Evolutionary conservation across 2,113 vertebrate genomes (phyloP).

Genomic region (Nipponia nippon): DNA sequence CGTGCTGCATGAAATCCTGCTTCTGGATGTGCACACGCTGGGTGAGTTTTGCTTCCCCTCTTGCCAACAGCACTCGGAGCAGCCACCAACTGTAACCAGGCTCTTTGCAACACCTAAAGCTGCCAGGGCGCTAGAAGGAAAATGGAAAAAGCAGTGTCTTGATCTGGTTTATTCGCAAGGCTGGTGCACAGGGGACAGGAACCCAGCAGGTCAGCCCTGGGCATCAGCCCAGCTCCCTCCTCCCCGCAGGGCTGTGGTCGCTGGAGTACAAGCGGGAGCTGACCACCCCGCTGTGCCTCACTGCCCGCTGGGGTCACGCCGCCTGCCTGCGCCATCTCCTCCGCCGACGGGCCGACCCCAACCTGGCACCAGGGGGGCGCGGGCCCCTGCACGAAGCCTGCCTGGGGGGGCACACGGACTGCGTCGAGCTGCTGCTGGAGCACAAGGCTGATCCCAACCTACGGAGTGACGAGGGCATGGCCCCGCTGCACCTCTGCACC

Average conservation of each 20-base stretch:
- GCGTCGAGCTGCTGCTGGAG: slow-evolving; percentile 72
- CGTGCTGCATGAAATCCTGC: not conserved
- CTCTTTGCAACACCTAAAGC: not conserved
- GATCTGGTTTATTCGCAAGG: not conserved
- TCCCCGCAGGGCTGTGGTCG: slow-evolving; percentile 75
- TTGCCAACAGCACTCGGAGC: not conserved
- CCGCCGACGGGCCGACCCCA: slow-evolving; percentile 40
- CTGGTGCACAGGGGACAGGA: not conserved
- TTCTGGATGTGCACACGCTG: not conserved
- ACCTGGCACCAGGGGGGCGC: slow-evolving; percentile 65
- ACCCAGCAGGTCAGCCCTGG: fast-evolving
- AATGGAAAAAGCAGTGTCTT: fast-evolving
- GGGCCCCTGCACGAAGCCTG: slow-evolving; percentile 78
- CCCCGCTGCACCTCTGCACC: slow-evolving; percentile 76
- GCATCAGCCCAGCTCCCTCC: fast-evolving
- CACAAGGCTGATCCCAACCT: slow-evolving; percentile 72
- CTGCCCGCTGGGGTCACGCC: slow-evolving; percentile 62
- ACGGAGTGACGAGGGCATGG: slow-evolving; percentile 50
- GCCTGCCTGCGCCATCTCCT: slow-evolving; percentile 75
- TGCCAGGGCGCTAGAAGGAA: not conserved
- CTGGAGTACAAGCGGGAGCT: slow-evolving; percentile 78
- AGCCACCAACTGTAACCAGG: not conserved
- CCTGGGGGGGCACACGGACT: slow-evolving; percentile 46
- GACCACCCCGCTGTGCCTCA: slow-evolving; percentile 74
- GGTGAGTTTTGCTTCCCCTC: not conserved